Evolutionary conservation across 2,113 vertebrate species (phyloP).

Genomic region (Pelvicachromis taeniatus): DNA sequence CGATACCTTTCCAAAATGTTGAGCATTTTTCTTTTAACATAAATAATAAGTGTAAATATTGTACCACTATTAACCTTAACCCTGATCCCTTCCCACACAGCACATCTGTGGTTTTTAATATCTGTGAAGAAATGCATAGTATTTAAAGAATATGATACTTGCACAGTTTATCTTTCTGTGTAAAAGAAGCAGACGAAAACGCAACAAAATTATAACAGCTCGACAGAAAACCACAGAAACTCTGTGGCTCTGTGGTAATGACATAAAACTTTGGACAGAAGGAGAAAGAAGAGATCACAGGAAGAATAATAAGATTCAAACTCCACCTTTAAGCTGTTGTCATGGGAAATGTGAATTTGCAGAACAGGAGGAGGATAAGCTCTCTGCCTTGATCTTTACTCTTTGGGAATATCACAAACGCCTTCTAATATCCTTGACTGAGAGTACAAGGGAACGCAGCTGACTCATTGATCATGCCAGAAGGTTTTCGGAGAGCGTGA

Average conservation of each 20-base stretch:
- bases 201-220: neutral
- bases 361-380: slow-evolving; percentile 39
- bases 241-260: neutral
- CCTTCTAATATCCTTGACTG: slow-evolving; percentile 20
- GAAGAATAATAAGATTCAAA: slow-evolving; percentile 23
- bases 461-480: slow-evolving; percentile 35
- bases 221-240: neutral
- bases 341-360: slow-evolving; percentile 30
- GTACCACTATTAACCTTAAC: neutral
- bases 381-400: slow-evolving; percentile 42
- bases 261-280: neutral
- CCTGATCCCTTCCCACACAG: neutral
- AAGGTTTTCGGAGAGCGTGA: slow-evolving; percentile 11
- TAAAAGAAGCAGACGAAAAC: neutral
- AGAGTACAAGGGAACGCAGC: slow-evolving; percentile 8
- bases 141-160: neutral
- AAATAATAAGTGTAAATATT: neutral
- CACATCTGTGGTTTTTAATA: neutral
- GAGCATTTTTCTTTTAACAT: too few species aligned
- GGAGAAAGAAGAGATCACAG: slow-evolving; percentile 24
- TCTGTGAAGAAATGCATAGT: neutral
- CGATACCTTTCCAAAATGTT: neutral
- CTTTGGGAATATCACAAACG: slow-evolving; percentile 37
- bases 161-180: neutral
- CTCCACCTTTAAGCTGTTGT: slow-evolving; percentile 8